Evolutionary conservation across 2,113 vertebrate genomes (phyloP), one percentile per base, ranked within the genome.

Genomic region (Pseudorasbora parva): DNA sequence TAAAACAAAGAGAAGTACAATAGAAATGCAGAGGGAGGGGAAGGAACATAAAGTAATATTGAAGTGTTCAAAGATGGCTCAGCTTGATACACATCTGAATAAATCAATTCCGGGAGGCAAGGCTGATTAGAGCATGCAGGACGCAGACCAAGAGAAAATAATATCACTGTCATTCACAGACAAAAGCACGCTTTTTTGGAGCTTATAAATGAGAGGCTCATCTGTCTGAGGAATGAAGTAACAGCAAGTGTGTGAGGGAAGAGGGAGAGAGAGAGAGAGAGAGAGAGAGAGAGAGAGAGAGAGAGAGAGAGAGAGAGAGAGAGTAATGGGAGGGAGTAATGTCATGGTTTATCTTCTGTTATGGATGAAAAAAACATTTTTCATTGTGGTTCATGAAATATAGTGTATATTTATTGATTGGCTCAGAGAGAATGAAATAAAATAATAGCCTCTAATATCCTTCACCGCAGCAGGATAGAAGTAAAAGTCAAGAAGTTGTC

Each of bases 51-150:
- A 30, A 79, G 43, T 47, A 64, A 66, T 49, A 66, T 5, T 51
- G 10, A 49, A 51, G 60, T 30, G 45, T 60, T 62, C 76, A 62
- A 62, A 78, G 21, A 62, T 45, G n/a, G 41, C 68, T 82, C 82
- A 7, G 49, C 74, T 41, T 47, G 59, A 84, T 64, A n/a, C 74
- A 54, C 30, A 78, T 78, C 76, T 57, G 51, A 78, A 64, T 68
- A 56, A 83, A 83, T 77, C 45, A 77, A 77, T 77, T 77, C 33
- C 6, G 21, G 17, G 30, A 83, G 25, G 73, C 45, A 75, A 69
- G 60, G 72, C 30, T 19, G 19, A 56, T 56, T 69, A 37, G 60
- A 75, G 33, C 57, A 23, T 21, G 33, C 62, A 66, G 30, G 59
- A 49, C 54, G 41, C 57, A 41, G n/a, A 37, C 45, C 37, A 11